These are phyloP conservation scores for Plecturocebus donacophilus DNA, from an alignment of 2,113 vertebrate genomes.

Conservation along the genomic window DNA sequence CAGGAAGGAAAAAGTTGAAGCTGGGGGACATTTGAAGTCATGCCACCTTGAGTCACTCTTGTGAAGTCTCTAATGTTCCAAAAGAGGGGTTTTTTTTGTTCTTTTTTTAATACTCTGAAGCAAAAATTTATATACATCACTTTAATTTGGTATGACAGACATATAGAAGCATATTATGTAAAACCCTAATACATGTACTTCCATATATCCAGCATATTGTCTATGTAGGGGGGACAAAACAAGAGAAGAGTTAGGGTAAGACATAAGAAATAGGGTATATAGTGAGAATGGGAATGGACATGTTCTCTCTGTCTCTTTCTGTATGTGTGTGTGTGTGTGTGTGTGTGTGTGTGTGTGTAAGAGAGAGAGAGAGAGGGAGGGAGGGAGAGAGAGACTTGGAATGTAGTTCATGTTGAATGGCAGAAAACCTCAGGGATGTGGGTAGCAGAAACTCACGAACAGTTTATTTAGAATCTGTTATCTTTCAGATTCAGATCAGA, in stretches of 20 bases:
- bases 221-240: background rate
- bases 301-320: background rate
- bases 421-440: background rate
- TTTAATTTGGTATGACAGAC: background rate
- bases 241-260: background rate
- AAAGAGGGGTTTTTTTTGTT: background rate
- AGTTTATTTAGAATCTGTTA: slow-evolving; percentile 2
- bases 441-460: background rate
- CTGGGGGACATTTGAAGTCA: slow-evolving; percentile 8
- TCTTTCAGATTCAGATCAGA: background rate
- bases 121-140: background rate
- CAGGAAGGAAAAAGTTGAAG: background rate
- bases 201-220: background rate
- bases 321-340: background rate
- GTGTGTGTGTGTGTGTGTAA: background rate
- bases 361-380: background rate
- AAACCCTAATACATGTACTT: background rate
- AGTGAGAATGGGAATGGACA: background rate
- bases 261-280: background rate
- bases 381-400: background rate
- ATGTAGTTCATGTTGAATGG: background rate
- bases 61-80: background rate
- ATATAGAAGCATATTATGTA: background rate
- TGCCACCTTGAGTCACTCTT: background rate
- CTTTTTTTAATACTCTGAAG: background rate